Conservation (phyloP, 2,113 vertebrate genomes). For the Ophthalmolycus amberensis region DNA sequence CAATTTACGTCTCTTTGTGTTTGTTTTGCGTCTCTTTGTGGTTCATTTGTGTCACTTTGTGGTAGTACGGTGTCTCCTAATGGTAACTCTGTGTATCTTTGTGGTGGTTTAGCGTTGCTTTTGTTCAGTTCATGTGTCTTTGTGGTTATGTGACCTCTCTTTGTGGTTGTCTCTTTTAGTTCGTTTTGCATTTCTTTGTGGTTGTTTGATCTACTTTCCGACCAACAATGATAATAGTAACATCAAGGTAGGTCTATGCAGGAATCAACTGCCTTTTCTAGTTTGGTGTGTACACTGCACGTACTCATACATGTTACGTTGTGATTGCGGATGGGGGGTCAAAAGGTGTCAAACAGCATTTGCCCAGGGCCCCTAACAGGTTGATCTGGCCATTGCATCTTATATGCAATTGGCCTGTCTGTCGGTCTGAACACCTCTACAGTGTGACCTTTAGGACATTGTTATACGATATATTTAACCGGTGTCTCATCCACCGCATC, state of each 20-base stretch:
- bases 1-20: not conserved
- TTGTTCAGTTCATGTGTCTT: not conserved
- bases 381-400: no score
- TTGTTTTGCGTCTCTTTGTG: no score
- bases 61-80: not conserved
- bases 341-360: not conserved
- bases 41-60: not conserved
- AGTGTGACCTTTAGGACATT: not conserved
- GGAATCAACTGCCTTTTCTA: not conserved
- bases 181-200: not conserved
- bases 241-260: not conserved
- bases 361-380: not conserved
- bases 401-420: not conserved
- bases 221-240: not conserved
- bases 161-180: not conserved
- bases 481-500: not conserved
- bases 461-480: not conserved
- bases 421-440: not conserved
- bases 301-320: not conserved
- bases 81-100: no score
- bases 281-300: not conserved
- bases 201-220: not conserved
- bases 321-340: not conserved
- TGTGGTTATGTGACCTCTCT: not conserved
- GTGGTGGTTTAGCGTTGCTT: no score